Percentiles rank a stretch among this genome's conserved stretches.
Evolutionary conservation across 2,797 vertebrate species (phyloP).

Genomic region (Xiphorhynchus erythropygius): DNA sequence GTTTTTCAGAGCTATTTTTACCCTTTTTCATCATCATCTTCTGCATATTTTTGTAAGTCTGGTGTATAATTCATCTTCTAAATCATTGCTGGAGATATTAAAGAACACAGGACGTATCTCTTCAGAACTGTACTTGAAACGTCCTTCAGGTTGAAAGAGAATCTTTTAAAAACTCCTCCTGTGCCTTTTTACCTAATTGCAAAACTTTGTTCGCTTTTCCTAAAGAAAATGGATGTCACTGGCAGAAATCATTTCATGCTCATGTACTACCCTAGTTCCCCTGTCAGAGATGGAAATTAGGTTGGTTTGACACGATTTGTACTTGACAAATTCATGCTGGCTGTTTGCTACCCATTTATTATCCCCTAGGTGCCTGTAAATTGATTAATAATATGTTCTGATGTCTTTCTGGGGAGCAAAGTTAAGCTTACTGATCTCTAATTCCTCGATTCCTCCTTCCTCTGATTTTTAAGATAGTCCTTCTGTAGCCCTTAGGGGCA

Average conservation of each 20-base stretch:
- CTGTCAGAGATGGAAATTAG: background rate
- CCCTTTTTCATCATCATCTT: background rate
- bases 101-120: background rate
- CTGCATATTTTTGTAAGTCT: constrained; percentile 1
- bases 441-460: background rate
- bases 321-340: background rate
- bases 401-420: background rate
- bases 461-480: background rate
- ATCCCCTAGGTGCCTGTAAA: background rate
- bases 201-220: background rate
- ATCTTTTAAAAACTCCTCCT: background rate
- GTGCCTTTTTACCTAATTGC: background rate
- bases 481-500: background rate
- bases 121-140: constrained; percentile 1
- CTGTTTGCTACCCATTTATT: constrained; percentile 9
- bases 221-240: background rate
- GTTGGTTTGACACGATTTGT: background rate
- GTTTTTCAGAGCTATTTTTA: constrained; percentile 4
- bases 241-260: background rate
- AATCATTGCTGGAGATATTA: background rate
- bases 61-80: background rate
- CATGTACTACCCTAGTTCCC: background rate
- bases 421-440: background rate
- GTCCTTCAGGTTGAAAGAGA: background rate
- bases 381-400: background rate